Evolutionary conservation across 2,113 vertebrate species (phyloP).

Genomic region (Montifringilla adamsi): DNA sequence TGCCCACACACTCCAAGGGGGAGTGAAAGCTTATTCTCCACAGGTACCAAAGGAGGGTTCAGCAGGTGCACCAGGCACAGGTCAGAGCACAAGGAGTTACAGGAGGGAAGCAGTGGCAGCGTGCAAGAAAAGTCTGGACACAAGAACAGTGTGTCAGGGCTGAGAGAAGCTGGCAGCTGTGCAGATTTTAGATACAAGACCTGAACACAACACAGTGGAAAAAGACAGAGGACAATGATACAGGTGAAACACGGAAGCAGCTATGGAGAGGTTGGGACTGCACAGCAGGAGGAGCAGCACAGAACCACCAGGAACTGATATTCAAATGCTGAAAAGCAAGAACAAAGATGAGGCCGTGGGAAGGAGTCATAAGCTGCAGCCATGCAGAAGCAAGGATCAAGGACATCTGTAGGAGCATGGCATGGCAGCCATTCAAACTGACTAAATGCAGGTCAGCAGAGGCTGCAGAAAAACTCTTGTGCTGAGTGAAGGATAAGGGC

Average conservation of each 20-base stretch:
- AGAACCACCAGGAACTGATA: neutral
- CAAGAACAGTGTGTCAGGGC: neutral
- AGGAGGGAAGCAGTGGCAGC: neutral
- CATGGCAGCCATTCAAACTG: neutral
- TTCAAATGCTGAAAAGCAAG: neutral
- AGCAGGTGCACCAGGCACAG: neutral
- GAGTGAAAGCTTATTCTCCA: neutral
- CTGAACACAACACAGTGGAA: neutral
- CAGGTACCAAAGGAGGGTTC: neutral
- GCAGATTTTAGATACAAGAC: neutral
- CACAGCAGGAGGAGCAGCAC: neutral
- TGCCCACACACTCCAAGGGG: neutral
- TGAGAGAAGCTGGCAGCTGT: neutral
- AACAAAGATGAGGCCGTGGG: neutral
- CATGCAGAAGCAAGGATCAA: neutral
- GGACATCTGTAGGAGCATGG: neutral
- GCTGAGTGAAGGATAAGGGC: neutral
- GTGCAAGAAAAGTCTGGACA: neutral
- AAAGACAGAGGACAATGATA: neutral
- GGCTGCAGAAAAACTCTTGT: neutral
- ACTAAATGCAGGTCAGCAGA: neutral
- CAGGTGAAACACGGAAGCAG: neutral
- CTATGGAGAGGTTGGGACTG: neutral
- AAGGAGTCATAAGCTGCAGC: neutral
- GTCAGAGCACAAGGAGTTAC: neutral